Conservation (phyloP, 2,888 invertebrate genomes). For the Phrixothrix hirtus region DNA sequence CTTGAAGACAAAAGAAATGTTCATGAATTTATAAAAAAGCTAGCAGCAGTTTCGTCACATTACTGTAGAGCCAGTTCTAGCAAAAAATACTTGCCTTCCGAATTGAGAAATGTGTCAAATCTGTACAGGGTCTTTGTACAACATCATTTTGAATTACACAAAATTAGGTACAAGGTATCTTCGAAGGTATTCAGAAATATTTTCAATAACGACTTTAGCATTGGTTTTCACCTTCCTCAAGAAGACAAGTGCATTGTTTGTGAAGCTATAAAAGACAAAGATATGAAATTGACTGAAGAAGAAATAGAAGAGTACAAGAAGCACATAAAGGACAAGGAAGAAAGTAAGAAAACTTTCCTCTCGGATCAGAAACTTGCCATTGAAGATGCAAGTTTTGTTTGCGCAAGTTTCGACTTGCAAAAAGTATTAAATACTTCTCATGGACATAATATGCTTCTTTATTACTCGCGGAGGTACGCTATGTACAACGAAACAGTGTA, state of each 20-base stretch:
- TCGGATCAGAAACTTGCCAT: background rate
- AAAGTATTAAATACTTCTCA: background rate
- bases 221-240: conserved; percentile 3
- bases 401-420: conserved; percentile 3
- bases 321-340: too few relatives aligned
- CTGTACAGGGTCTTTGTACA: conserved; percentile 5
- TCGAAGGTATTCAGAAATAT: conserved; percentile 1
- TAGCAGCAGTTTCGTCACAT: conserved; percentile 7
- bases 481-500: too few relatives aligned
- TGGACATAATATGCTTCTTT: conserved; percentile 4
- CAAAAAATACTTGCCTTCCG: background rate
- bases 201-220: background rate
- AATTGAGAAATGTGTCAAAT: conserved; percentile 4
- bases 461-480: background rate
- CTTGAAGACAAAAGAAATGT: background rate
- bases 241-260: conserved; percentile 1
- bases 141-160: background rate
- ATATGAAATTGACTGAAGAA: conserved; percentile 1
- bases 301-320: background rate
- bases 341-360: background rate
- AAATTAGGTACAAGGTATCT: background rate
- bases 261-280: conserved; percentile 8
- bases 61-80: conserved; percentile 4
- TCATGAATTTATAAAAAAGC: conserved; percentile 1
- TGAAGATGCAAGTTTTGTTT: conserved; percentile 1